Evolutionary conservation across 2,797 vertebrate genomes (phyloP).

Genomic region (Propithecus perrieri): DNA sequence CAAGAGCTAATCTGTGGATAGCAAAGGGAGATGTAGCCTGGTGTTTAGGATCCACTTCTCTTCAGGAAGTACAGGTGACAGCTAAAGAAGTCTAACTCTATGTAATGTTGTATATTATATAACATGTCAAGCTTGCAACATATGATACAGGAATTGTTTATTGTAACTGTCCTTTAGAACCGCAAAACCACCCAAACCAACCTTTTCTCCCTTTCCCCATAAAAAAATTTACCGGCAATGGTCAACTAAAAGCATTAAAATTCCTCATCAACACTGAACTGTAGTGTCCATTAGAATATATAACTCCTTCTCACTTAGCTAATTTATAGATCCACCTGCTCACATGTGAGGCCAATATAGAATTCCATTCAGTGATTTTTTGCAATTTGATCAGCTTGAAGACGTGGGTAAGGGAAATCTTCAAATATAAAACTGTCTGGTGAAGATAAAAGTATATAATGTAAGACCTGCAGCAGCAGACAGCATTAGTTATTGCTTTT

Average conservation of each 20-base stretch:
- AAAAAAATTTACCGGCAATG: not conserved
- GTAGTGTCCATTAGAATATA: conserved; percentile 7
- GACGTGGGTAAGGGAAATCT: conserved; percentile 54
- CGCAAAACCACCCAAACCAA: not conserved
- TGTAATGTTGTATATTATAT: not conserved
- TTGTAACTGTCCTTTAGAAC: not conserved
- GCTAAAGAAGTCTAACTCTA: not conserved
- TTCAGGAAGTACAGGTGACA: not conserved
- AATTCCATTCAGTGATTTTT: conserved; percentile 55
- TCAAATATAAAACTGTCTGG: conserved; percentile 65
- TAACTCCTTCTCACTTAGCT: conserved; percentile 11
- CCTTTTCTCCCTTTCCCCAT: not conserved
- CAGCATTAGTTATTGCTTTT: conserved; percentile 44
- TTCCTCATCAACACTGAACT: not conserved
- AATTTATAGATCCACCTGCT: conserved; percentile 26
- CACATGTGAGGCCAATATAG: not conserved
- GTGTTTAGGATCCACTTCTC: not conserved
- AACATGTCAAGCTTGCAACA: not conserved
- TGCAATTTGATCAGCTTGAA: conserved; percentile 58
- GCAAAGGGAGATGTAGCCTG: not conserved
- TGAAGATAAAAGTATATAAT: conserved; percentile 63
- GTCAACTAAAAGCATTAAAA: not conserved
- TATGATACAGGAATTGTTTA: not conserved
- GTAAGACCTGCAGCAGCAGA: conserved; percentile 22
- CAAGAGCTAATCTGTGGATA: not conserved